phyloP scores from a whole-genome alignment of 2,888 invertebrate species.

The Andrena trimmerana region DNA sequence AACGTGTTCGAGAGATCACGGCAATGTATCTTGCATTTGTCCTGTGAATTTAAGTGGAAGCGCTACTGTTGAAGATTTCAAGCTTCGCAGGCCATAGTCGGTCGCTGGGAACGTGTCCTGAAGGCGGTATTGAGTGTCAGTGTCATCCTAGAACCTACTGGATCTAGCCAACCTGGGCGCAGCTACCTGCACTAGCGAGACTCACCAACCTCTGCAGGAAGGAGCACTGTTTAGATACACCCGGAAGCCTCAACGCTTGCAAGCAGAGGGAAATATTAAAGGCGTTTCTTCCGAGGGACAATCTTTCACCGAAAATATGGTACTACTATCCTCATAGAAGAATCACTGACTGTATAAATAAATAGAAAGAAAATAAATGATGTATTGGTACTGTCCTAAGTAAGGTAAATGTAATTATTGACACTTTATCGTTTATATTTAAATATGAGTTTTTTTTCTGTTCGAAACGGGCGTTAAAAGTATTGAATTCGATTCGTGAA shows the following conservation, averaged over 20 bases:
- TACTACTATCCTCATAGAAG: neutral
- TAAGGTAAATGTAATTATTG: no score
- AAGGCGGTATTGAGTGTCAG: constrained; percentile 45
- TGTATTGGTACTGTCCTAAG: no score
- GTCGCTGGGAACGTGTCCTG: neutral
- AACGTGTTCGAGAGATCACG: constrained; percentile 25
- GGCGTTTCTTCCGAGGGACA: neutral
- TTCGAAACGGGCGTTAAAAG: no score
- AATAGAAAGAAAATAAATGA: no score
- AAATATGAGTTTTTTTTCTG: no score
- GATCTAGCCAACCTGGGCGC: neutral
- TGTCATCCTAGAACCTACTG: constrained; percentile 48
- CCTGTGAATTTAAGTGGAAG: constrained; percentile 32
- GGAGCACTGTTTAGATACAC: constrained; percentile 27
- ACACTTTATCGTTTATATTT: no score
- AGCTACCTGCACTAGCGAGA: constrained; percentile 44
- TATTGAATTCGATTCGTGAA: no score
- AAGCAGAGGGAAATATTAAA: neutral
- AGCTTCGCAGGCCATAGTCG: constrained; percentile 18
- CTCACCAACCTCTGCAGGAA: neutral
- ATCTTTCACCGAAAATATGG: neutral
- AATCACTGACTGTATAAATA: no score
- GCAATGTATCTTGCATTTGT: constrained; percentile 16
- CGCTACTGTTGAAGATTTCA: constrained; percentile 45
- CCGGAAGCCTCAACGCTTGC: constrained; percentile 13